Percentiles rank a stretch among this genome's conserved stretches.
Evolutionary conservation across 2,888 invertebrate species (phyloP).

Genomic region (Timandra comae): DNA sequence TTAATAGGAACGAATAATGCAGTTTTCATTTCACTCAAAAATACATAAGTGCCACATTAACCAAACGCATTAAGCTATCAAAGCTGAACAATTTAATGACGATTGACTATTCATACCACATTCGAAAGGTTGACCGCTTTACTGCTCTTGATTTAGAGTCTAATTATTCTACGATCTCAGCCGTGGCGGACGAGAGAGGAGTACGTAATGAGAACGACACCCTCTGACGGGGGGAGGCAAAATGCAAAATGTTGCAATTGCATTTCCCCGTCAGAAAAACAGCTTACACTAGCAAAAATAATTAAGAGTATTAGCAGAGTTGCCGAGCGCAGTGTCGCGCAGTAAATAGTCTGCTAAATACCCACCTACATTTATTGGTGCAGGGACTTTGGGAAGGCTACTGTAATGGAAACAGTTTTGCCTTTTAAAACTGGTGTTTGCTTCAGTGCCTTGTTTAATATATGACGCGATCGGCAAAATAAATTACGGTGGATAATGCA

Average conservation of each 20-base stretch:
- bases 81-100: conserved; percentile 75
- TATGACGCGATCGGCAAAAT: conserved; percentile 25
- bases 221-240: conserved; percentile 34
- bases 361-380: conserved; percentile 73
- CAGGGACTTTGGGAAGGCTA: conserved; percentile 51
- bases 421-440: conserved; percentile 56
- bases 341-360: conserved; percentile 73
- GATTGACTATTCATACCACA: conserved; percentile 75
- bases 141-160: conserved; percentile 73
- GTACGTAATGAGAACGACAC: conserved; percentile 63
- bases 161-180: conserved; percentile 72
- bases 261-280: conserved; percentile 71
- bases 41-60: too few relatives aligned
- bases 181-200: conserved; percentile 57
- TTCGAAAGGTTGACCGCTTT: conserved; percentile 70
- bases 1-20: too few relatives aligned
- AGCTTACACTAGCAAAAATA: conserved; percentile 75
- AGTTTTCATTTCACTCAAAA: too few relatives aligned
- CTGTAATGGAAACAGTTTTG: conserved; percentile 67
- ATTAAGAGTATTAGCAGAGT: conserved; percentile 74
- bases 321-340: conserved; percentile 63
- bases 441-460: conserved; percentile 44
- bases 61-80: conserved; percentile 66
- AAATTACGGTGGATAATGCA: conserved; percentile 5
- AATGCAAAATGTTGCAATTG: conserved; percentile 73